Evolutionary conservation across 2,113 vertebrate genomes (phyloP).

Genomic region (Xiphophorus maculatus): DNA sequence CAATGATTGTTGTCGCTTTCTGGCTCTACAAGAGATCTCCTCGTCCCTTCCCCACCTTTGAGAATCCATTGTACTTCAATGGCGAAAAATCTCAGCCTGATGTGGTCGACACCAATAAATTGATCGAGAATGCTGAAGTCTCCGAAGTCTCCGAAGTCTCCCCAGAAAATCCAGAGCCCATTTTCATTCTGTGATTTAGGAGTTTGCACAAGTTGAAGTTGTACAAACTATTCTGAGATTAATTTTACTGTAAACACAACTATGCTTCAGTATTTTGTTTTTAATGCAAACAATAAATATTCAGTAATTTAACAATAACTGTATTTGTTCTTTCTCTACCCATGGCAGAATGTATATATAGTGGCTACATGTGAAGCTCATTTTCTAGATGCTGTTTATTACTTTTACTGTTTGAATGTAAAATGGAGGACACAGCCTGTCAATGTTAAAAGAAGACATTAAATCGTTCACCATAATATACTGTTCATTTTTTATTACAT

Average conservation of each 20-base stretch:
- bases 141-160: not conserved
- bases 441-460: constrained; percentile 39
- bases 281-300: constrained; percentile 36
- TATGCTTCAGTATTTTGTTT: constrained; percentile 28
- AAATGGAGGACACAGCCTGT: constrained; percentile 23
- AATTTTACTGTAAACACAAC: constrained; percentile 9
- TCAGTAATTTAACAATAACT: constrained; percentile 67
- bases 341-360: constrained; percentile 57
- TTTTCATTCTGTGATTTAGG: constrained; percentile 66
- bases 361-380: constrained; percentile 30
- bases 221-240: constrained; percentile 17
- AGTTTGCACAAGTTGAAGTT: not conserved
- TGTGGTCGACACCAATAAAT: constrained; percentile 71
- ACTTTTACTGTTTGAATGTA: constrained; percentile 42
- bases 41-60: constrained; percentile 60
- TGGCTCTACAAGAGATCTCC: constrained; percentile 68
- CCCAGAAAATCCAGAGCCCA: constrained; percentile 60
- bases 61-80: constrained; percentile 71
- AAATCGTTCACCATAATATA: constrained; percentile 19
- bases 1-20: constrained; percentile 38
- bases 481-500: not conserved
- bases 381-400: constrained; percentile 40
- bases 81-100: constrained; percentile 64
- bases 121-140: constrained; percentile 65
- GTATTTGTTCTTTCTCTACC: constrained; percentile 26